Percentiles rank a stretch among this genome's conserved stretches.
Conservation (phyloP, 2,113 vertebrate species). For the Aptenodytes forsteri region DNA sequence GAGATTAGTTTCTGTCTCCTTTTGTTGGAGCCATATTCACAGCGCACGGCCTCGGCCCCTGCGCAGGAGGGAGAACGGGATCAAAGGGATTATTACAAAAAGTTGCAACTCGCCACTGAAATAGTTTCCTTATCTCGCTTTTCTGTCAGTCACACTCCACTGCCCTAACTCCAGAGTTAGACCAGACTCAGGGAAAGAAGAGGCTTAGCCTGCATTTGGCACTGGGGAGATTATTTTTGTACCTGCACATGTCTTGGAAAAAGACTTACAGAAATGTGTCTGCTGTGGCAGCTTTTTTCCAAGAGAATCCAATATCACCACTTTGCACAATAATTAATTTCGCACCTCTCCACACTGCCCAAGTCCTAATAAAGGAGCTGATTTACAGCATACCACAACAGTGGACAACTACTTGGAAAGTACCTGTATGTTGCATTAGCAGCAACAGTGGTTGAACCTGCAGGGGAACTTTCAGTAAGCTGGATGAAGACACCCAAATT, state of each 20-base stretch:
- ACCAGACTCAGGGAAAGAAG: not conserved
- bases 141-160: not conserved
- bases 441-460: not conserved
- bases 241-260: not conserved
- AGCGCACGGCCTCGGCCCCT: rapidly evolving
- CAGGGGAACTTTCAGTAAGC: not conserved
- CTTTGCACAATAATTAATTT: not conserved
- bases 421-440: not conserved
- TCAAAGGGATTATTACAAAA: not conserved
- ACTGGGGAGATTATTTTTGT: not conserved
- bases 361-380: not conserved
- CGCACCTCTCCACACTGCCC: not conserved
- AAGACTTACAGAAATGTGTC: not conserved
- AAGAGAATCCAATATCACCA: not conserved
- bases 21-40: not conserved
- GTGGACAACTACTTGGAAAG: not conserved
- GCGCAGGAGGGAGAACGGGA: not conserved
- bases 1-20: not conserved
- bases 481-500: not conserved
- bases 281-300: not conserved
- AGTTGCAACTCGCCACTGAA: not conserved
- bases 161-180: not conserved
- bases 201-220: not conserved
- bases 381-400: not conserved
- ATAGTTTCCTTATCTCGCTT: not conserved